Conservation (phyloP, 2,113 vertebrate genomes). For the Bubo blakistoni region DNA sequence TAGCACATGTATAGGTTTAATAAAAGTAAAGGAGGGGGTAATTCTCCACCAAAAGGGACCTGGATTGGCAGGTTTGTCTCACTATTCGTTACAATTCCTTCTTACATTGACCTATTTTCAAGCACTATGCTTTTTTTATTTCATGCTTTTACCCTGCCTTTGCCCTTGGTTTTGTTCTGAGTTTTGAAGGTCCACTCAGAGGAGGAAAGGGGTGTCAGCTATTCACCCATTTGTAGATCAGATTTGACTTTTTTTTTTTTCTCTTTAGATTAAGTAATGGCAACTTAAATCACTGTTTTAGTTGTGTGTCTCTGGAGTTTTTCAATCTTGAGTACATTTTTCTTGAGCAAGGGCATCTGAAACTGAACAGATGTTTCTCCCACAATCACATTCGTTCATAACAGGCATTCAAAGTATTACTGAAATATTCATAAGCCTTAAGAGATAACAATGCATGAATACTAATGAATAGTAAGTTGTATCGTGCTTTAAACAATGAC, state of each 20-base stretch:
- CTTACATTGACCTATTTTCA: neutral
- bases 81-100: neutral
- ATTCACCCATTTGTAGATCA: neutral
- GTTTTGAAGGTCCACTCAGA: neutral
- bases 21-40: neutral
- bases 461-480: slow-evolving; percentile 14
- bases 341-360: slow-evolving; percentile 8
- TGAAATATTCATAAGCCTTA: slow-evolving; percentile 48
- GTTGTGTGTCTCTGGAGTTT: neutral
- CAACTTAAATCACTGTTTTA: neutral
- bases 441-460: slow-evolving; percentile 29
- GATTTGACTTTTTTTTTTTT: neutral
- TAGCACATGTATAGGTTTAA: neutral
- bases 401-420: neutral
- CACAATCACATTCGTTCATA: neutral
- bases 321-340: neutral
- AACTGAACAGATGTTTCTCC: slow-evolving; percentile 38
- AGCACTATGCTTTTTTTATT: neutral
- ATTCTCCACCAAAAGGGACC: neutral
- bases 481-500: neutral
- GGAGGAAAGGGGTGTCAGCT: neutral
- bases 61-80: neutral
- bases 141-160: neutral
- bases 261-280: neutral
- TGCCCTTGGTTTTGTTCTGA: neutral